Percentiles rank a stretch among this genome's conserved stretches.
Conservation (phyloP, 2,797 vertebrate genomes). For the Cuculus canorus region DNA sequence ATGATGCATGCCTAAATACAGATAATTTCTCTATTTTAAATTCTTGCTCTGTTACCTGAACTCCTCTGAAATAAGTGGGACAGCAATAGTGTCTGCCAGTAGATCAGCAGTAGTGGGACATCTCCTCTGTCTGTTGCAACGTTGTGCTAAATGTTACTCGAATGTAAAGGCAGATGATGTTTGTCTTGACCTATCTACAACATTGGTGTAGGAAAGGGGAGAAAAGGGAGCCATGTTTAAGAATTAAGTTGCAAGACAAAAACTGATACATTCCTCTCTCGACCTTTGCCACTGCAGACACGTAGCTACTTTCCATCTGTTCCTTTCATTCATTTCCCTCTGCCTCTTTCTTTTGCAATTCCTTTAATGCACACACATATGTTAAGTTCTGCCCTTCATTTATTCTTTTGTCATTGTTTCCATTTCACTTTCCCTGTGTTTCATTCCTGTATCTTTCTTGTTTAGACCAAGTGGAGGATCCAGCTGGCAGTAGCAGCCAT, state of each 20-base stretch:
- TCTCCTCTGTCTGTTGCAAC: not conserved
- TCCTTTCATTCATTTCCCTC: conserved; percentile 45
- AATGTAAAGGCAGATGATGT: not conserved
- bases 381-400: conserved; percentile 59
- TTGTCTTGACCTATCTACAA: not conserved
- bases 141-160: not conserved
- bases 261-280: not conserved
- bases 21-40: not conserved
- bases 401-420: conserved; percentile 69
- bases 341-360: conserved; percentile 37
- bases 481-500: conserved; percentile 78
- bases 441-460: conserved; percentile 82
- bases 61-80: not conserved
- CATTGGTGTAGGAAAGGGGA: not conserved
- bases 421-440: conserved; percentile 78
- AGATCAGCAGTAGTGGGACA: not conserved
- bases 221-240: not conserved
- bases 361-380: not conserved
- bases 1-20: not conserved
- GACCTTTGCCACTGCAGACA: not conserved
- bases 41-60: not conserved
- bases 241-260: not conserved
- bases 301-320: conserved; percentile 42
- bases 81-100: not conserved
- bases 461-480: conserved; percentile 80